These are phyloP conservation scores for Caradrina clavipalpis DNA, from an alignment of 2,888 invertebrate genomes.

Conservation along the genomic window DNA sequence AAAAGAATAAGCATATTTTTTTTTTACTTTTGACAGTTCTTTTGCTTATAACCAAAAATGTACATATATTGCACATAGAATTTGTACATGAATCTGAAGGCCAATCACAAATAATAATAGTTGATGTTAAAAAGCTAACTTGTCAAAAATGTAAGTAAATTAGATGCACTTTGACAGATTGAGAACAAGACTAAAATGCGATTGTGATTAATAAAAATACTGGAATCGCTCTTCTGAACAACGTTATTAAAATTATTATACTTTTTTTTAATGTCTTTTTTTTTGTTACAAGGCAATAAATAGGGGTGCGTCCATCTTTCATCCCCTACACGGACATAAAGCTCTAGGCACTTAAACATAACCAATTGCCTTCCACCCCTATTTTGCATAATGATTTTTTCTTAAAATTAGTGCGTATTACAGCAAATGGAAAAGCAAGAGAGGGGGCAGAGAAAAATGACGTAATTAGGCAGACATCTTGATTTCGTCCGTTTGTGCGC, in stretches of 20 bases:
- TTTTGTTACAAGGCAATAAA: slow-evolving; percentile 14
- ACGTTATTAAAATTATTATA: background rate
- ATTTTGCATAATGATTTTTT: slow-evolving; percentile 65
- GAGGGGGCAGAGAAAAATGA: slow-evolving; percentile 65
- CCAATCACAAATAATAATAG: no score
- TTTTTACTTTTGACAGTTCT: no score
- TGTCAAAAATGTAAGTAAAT: no score
- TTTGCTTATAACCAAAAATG: no score
- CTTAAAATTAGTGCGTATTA: slow-evolving; percentile 65
- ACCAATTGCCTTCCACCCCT: slow-evolving; percentile 46
- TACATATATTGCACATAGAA: no score
- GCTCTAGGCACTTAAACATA: slow-evolving; percentile 51
- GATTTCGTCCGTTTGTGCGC: slow-evolving; percentile 58
- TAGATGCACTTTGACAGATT: no score
- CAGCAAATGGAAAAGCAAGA: slow-evolving; percentile 59
- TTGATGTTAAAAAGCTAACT: no score
- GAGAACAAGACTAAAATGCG: no score
- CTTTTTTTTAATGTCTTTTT: background rate
- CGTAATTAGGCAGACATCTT: slow-evolving; percentile 69
- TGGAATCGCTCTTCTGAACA: background rate
- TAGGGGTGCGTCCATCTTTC: slow-evolving; percentile 24
- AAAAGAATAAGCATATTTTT: no score
- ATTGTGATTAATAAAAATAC: no score
- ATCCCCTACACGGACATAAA: slow-evolving; percentile 24
- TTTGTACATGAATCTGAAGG: no score